Evolutionary conservation across 1,140 invertebrate genomes (phyloP), one percentile per base, ranked within the genome.

Genomic region (Galleria mellonella): DNA sequence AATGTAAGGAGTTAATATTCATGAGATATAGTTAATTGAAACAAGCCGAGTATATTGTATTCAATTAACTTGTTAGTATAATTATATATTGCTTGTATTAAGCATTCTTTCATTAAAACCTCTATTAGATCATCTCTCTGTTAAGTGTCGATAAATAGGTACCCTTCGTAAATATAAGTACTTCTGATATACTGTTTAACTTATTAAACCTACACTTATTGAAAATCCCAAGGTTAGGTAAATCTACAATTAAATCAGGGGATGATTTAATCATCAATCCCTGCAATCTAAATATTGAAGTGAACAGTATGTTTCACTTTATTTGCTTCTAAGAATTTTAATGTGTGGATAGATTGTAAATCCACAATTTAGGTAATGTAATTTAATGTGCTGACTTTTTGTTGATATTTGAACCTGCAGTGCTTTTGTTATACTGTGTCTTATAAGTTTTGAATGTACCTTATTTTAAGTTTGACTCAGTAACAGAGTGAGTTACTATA

Each of bases 381-480:
- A 70, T 47, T 75, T 51, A 57, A 71, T 61, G 57, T 77, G 71
- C 71, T 77, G 76, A 64, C 47, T 62, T 63, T 73, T 75, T 69
- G 71, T 71, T 69, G 49, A 59, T 70, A 65, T 62, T 66, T 61
- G 70, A 74, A 79, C 65, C 54, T 73, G 73, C 69, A 69, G 64
- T 78, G 77, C 72, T 82, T 78, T 76, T 74, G 74, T 83, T 77
- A 73, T 72, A 69, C 58, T 69, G 62, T 59, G 30, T 47, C 43
- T 58, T 58, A 48, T 76, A 70, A 69, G 59, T 65, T 72, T 72
- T 65, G 49, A 57, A 52, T 61, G 40, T 62, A 53, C 32, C 35
- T 41, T 70, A 51, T 57, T 71, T 74, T 79, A 72, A 74, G 67
- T 72, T 76, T 49, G 77, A 78, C 79, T 82, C 75, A 73, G 77